These are phyloP conservation scores for Leptobrachium ailaonicum DNA, from an alignment of 2,113 vertebrate genomes.

Conservation along the genomic window DNA sequence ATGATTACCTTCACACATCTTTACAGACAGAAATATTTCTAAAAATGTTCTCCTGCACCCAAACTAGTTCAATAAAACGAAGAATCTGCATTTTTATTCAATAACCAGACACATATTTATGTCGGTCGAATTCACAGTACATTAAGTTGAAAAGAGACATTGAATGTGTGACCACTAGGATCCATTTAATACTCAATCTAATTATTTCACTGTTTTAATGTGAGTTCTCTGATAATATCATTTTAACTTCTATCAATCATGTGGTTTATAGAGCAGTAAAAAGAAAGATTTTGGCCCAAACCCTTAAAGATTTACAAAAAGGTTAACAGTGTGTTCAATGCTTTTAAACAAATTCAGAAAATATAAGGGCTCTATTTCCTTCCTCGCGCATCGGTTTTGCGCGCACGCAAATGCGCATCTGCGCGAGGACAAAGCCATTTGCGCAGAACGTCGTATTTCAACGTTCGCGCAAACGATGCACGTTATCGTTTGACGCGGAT, in stretches of 20 bases:
- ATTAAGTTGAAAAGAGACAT: not conserved
- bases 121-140: not conserved
- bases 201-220: not conserved
- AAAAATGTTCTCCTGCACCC: too few relatives aligned
- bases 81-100: not conserved
- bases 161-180: not conserved
- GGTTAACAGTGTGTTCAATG: constrained; percentile 3
- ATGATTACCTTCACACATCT: too few relatives aligned
- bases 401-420: too few relatives aligned
- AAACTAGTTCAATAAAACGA: too few relatives aligned
- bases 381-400: too few relatives aligned
- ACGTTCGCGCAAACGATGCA: too few relatives aligned
- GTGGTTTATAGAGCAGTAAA: constrained; percentile 36
- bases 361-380: not conserved
- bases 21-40: too few relatives aligned
- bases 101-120: not conserved
- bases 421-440: too few relatives aligned
- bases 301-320: constrained; percentile 3
- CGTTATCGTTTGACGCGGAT: too few relatives aligned
- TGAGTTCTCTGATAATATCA: constrained; percentile 22
- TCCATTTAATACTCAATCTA: not conserved
- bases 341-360: constrained; percentile 17
- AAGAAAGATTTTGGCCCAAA: constrained; percentile 48
- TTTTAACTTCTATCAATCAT: not conserved
- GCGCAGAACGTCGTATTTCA: too few relatives aligned